phyloP scores from a whole-genome alignment of 2,888 invertebrate genomes.

The Chalcis sispes region DNA sequence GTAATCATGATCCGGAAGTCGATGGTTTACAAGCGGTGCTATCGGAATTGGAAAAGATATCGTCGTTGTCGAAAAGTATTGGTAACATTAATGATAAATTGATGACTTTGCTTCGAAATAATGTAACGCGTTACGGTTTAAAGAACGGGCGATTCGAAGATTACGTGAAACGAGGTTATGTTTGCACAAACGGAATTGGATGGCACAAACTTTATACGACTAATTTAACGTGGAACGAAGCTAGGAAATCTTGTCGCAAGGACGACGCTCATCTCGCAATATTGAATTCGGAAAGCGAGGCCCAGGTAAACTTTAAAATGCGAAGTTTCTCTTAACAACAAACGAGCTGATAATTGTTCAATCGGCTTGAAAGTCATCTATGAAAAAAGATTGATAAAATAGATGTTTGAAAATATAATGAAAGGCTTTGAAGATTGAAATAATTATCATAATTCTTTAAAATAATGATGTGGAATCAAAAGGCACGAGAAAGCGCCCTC shows the following conservation, averaged over 20 bases:
- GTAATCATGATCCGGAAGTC: background rate
- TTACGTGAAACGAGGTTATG: constrained; percentile 28
- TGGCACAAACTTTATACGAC: constrained; percentile 47
- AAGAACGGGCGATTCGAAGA: constrained; percentile 4
- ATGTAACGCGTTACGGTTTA: constrained; percentile 15
- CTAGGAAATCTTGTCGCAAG: constrained; percentile 46
- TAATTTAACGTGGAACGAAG: constrained; percentile 52
- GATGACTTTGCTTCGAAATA: constrained; percentile 9
- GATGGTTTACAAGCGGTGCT: constrained; percentile 22
- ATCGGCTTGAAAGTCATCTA: too few relatives aligned
- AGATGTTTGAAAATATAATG: background rate
- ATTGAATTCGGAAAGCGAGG: constrained; percentile 44
- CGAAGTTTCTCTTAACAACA: background rate
- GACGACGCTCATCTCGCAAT: constrained; percentile 46
- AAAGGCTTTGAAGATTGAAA: too few relatives aligned
- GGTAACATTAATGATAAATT: constrained; percentile 23
- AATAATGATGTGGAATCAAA: constrained; percentile 29
- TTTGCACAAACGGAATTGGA: constrained; percentile 27
- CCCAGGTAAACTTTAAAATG: constrained; percentile 27
- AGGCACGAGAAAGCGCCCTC: background rate
- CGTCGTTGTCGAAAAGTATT: constrained; percentile 25
- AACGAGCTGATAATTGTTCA: too few relatives aligned
- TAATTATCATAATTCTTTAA: constrained; percentile 25
- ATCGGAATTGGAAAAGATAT: constrained; percentile 33
- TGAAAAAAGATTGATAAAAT: too few relatives aligned